These are phyloP conservation scores for Zygogramma bicolorata DNA, from an alignment of 2,888 invertebrate species.

Conservation along the genomic window DNA sequence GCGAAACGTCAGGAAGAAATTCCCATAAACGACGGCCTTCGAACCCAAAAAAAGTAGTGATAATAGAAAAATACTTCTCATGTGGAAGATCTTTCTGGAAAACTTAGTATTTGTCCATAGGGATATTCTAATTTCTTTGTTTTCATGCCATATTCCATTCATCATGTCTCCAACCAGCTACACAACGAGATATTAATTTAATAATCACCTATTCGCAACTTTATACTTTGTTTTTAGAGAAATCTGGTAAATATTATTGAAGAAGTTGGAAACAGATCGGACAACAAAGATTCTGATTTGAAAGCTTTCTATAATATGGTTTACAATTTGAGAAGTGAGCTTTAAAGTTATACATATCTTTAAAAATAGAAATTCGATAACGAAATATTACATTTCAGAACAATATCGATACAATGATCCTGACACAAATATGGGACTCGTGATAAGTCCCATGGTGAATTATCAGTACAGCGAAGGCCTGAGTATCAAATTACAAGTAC, in stretches of 20 bases:
- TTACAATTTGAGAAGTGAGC: conserved; percentile 80
- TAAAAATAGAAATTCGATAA: no score
- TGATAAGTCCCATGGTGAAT: conserved; percentile 88
- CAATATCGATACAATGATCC: conserved; percentile 82
- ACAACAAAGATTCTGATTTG: conserved; percentile 77
- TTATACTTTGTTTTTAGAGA: conserved; percentile 60
- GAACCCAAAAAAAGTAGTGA: no score
- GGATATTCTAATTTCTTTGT: no score
- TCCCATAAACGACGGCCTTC: no score
- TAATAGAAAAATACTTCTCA: no score
- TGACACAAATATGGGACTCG: conserved; percentile 87
- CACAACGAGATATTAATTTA: no score
- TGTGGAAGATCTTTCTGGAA: no score
- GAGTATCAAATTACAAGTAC: conserved; percentile 90
- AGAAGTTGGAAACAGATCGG: conserved; percentile 71
- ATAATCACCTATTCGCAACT: background rate
- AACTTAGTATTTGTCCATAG: no score
- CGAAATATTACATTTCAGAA: conserved; percentile 66
- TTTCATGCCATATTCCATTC: no score
- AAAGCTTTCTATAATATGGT: conserved; percentile 88
- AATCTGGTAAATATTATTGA: conserved; percentile 73
- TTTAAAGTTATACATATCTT: conserved; percentile 9
- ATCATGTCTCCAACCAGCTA: no score
- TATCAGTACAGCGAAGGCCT: conserved; percentile 82
- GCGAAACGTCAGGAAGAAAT: no score